phyloP scores from a whole-genome alignment of 1,140 invertebrate species.

The Trypoxylus dichotomus region DNA sequence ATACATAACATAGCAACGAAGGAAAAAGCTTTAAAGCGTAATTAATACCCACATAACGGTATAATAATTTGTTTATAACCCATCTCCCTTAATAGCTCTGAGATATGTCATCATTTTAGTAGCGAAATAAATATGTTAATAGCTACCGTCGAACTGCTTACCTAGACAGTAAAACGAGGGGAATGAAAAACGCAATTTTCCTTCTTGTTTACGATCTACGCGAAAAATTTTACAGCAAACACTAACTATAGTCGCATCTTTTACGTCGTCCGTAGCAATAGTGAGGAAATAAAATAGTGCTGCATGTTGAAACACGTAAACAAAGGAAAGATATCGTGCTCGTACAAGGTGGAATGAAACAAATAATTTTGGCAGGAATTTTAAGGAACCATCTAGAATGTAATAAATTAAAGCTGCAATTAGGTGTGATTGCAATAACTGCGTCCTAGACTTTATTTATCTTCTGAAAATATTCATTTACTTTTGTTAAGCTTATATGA shows the following conservation, averaged over 20 bases:
- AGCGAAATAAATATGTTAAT: slow-evolving; percentile 18
- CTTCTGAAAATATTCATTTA: too few species aligned
- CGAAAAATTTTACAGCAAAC: slow-evolving; percentile 8
- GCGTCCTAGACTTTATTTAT: too few species aligned
- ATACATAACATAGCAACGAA: background rate
- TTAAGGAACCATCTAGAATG: too few species aligned
- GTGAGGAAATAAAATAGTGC: background rate
- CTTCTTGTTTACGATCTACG: slow-evolving; percentile 1
- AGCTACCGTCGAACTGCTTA: background rate
- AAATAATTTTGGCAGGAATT: too few species aligned
- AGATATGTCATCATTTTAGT: slow-evolving; percentile 11
- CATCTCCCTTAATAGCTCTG: background rate
- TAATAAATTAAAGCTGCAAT: too few species aligned
- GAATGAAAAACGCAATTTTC: slow-evolving; percentile 18
- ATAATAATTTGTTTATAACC: slow-evolving; percentile 9
- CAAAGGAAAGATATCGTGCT: too few species aligned
- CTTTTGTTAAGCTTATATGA: too few species aligned
- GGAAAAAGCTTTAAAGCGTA: background rate
- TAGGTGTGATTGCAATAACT: too few species aligned
- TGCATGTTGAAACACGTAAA: too few species aligned
- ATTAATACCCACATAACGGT: background rate
- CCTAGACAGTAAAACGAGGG: background rate
- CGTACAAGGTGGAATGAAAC: too few species aligned
- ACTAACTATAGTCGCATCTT: slow-evolving; percentile 13
- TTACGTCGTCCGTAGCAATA: background rate